Evolutionary conservation across 2,888 invertebrate species (phyloP).

Genomic region (Corythucha ciliata): DNA sequence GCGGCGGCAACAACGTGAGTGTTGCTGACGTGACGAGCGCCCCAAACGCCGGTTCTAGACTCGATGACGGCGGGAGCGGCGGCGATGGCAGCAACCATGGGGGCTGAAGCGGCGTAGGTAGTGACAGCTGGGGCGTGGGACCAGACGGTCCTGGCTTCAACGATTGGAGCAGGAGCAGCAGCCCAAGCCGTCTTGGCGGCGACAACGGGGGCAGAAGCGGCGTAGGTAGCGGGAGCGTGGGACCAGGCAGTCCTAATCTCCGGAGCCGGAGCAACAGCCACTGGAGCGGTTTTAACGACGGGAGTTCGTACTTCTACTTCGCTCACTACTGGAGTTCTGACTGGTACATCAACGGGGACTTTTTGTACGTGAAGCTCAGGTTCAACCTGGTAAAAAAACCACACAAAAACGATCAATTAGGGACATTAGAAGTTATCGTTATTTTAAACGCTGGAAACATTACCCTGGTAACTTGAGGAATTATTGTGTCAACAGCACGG

Average conservation of each 20-base stretch:
- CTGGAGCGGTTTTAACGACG: slow-evolving; percentile 32
- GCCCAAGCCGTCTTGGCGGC: slow-evolving; percentile 34
- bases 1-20: no score
- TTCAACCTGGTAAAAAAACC: no score
- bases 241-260: no score
- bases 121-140: no score
- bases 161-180: slow-evolving; percentile 28
- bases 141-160: no score
- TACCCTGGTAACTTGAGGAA: slow-evolving; percentile 39
- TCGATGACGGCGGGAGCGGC: no score
- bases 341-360: slow-evolving; percentile 36
- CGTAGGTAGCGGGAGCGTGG: slow-evolving; percentile 35
- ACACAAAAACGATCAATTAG: no score
- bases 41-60: no score
- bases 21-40: no score
- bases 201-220: slow-evolving; percentile 35
- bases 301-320: slow-evolving; percentile 37
- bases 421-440: no score
- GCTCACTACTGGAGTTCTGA: slow-evolving; percentile 35
- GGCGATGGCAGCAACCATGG: slow-evolving; percentile 28
- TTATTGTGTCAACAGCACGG: slow-evolving; percentile 39
- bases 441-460: no score
- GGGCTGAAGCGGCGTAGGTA: slow-evolving; percentile 37
- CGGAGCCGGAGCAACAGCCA: no score
- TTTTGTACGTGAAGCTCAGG: slow-evolving; percentile 39